Percentiles rank a stretch among this genome's conserved stretches.
phyloP scores from a whole-genome alignment of 2,113 vertebrate genomes.

The Synodontis membranacea region DNA sequence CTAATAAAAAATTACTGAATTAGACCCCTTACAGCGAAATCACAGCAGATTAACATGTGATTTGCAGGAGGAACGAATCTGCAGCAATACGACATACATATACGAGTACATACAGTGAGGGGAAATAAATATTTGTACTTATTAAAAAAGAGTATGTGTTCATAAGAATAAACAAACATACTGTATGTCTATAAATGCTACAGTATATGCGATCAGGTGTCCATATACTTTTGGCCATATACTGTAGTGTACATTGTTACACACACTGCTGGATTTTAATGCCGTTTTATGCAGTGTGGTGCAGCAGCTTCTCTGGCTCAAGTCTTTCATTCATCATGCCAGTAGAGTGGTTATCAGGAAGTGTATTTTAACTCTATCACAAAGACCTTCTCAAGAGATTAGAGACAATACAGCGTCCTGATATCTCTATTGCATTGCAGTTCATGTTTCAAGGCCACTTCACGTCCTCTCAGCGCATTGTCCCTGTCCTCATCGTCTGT shows the following conservation, averaged over 20 bases:
- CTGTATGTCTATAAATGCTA: too few species aligned
- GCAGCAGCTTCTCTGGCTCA: neutral
- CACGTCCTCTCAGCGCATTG: neutral
- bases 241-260: neutral
- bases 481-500: neutral
- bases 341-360: neutral
- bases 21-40: too few species aligned
- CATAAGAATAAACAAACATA: too few species aligned
- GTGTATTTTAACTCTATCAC: neutral
- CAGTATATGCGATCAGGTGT: too few species aligned
- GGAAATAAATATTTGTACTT: too few species aligned
- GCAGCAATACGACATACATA: too few species aligned
- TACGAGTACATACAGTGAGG: too few species aligned
- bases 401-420: conserved; percentile 3
- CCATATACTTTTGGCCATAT: too few species aligned
- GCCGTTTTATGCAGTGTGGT: neutral
- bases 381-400: conserved; percentile 7
- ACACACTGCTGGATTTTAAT: neutral
- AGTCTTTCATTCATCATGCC: neutral
- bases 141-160: too few species aligned
- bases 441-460: conserved; percentile 43
- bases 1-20: too few species aligned
- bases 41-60: too few species aligned
- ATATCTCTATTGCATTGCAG: conserved; percentile 25
- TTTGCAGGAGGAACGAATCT: too few species aligned